Evolutionary conservation across 2,888 invertebrate species (phyloP), one percentile per base, ranked within the genome.

Genomic region (Apamea sordens): DNA sequence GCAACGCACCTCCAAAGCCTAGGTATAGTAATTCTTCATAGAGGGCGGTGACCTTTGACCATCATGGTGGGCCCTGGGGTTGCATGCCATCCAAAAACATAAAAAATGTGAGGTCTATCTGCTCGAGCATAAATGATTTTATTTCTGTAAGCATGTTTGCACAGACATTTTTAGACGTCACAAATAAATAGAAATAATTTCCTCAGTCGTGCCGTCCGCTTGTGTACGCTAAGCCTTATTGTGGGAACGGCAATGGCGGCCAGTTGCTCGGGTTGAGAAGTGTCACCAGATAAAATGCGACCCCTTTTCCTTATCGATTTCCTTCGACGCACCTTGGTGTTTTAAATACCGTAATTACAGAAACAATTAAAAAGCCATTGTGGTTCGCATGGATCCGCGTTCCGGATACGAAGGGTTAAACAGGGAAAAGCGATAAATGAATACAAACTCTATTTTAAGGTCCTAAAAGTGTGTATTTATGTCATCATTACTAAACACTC

Each of bases 291-390:
- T 86, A 77, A 73, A 84, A 84, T 73, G 72, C 69, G 86, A 79
- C 81, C 86, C 53, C 76, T 79, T 86, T 79, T 68, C 75, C 63
- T 80, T 79, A 87, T 88, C 73, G 88, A 87, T 84, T 87, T 76
- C 63, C 28, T 78, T 79, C 44, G 61, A 59, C 68, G 56, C 76
- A 74, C 76, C 65, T 77, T 79, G 63, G 53, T 64, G 68, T 44
- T 65, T 24, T 10, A 8, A 24, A 10, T 3, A 10, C 53, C 24
- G 24, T 53, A 53, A 53, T 53, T 53, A 53, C 53, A 53, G 24
- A 53, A 53, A 53, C 24, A 53, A 53, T 56, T 56, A 56, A 56
- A 56, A 24, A 56, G 24, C 24, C 24, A 56, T 24, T 24, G 24
- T 56, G 2, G 8, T 56, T 56, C 8, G 8, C 24, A 11, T 24